Conservation (phyloP, 2,797 vertebrate species). For the Pseudomugil gertrudae region DNA sequence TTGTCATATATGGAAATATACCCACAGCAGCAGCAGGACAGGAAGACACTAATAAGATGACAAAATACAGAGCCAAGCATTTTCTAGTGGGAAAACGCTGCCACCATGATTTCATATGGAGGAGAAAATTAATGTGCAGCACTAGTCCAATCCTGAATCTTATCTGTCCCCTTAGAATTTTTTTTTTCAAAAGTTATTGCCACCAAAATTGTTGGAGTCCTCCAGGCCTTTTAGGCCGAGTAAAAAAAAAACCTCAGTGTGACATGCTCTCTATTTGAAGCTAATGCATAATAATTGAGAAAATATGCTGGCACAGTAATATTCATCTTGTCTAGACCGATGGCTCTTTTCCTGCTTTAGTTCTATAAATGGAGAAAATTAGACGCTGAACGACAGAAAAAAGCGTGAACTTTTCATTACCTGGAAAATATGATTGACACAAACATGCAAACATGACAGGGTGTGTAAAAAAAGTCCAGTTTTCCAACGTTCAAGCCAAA, state of each 20-base stretch:
- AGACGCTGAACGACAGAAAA: constrained; percentile 18
- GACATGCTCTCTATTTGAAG: constrained; percentile 50
- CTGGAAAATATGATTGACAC: background rate
- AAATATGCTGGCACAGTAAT: constrained; percentile 51
- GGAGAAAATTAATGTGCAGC: constrained; percentile 68
- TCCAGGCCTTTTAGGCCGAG: constrained; percentile 40
- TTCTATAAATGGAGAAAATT: constrained; percentile 41
- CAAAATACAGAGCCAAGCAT: constrained; percentile 74
- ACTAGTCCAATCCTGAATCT: constrained; percentile 62
- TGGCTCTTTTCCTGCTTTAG: constrained; percentile 35
- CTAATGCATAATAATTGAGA: constrained; percentile 65
- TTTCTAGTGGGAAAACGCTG: constrained; percentile 68
- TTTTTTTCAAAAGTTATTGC: constrained; percentile 56
- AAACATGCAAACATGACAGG: constrained; percentile 11
- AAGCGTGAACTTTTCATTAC: constrained; percentile 5
- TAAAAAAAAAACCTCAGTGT: constrained; percentile 11
- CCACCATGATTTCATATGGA: constrained; percentile 63
- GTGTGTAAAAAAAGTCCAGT: constrained; percentile 1
- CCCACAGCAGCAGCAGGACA: constrained; percentile 57
- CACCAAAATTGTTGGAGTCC: constrained; percentile 62
- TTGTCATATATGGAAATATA: constrained; percentile 66
- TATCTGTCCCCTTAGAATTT: constrained; percentile 65
- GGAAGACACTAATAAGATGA: constrained; percentile 78
- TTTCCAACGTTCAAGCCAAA: constrained; percentile 1
- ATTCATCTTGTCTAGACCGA: constrained; percentile 45